phyloP scores from a whole-genome alignment of 2,888 invertebrate genomes.

The Syrista parreyssii region DNA sequence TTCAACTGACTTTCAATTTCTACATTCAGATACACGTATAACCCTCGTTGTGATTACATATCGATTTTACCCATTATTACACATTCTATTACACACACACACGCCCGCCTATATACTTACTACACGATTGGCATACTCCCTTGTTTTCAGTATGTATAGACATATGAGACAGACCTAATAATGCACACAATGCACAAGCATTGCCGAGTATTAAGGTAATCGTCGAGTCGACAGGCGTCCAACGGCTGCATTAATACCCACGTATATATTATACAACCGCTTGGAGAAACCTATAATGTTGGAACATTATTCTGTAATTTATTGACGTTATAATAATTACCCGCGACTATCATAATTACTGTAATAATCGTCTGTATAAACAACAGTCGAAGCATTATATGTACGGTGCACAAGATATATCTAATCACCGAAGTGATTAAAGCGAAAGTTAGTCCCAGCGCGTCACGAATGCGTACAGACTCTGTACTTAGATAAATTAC shows the following conservation, averaged over 20 bases:
- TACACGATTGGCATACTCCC: background rate
- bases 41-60: background rate
- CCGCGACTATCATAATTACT: slow-evolving; percentile 41
- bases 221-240: slow-evolving; percentile 34
- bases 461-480: slow-evolving; percentile 14
- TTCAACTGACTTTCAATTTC: background rate
- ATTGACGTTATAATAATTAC: slow-evolving; percentile 46
- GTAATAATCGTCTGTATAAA: slow-evolving; percentile 46
- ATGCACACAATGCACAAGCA: slow-evolving; percentile 33
- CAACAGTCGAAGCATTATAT: slow-evolving; percentile 25
- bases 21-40: background rate
- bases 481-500: slow-evolving; percentile 33
- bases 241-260: slow-evolving; percentile 39
- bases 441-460: slow-evolving; percentile 31
- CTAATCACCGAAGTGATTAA: slow-evolving; percentile 34
- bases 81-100: background rate
- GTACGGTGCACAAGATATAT: slow-evolving; percentile 26
- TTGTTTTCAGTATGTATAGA: slow-evolving; percentile 7
- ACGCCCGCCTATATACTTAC: background rate
- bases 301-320: slow-evolving; percentile 43
- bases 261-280: slow-evolving; percentile 38
- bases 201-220: slow-evolving; percentile 36
- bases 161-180: slow-evolving; percentile 31
- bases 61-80: background rate
- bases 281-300: slow-evolving; percentile 40